These are phyloP conservation scores for Strix uralensis DNA, from an alignment of 2,113 vertebrate species.

Conservation along the genomic window DNA sequence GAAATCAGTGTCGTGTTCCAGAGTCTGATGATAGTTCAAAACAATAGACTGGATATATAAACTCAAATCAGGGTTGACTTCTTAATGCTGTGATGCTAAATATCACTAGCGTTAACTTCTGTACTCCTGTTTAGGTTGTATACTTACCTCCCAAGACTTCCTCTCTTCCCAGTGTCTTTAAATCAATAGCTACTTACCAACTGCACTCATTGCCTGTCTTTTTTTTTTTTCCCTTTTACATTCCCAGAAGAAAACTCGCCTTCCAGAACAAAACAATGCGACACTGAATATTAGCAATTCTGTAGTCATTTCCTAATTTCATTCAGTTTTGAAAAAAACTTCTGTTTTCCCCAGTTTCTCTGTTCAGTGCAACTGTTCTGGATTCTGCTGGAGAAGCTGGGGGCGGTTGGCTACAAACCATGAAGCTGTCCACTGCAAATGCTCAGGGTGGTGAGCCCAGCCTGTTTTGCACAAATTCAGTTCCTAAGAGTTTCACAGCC, in stretches of 20 bases:
- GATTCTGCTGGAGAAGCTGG: background rate
- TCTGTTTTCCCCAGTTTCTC: background rate
- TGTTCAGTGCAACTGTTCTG: background rate
- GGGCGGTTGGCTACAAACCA: background rate
- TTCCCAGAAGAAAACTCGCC: background rate
- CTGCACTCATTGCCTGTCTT: background rate
- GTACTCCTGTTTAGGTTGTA: background rate
- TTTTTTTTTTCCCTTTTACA: rapidly evolving
- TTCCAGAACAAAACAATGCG: background rate
- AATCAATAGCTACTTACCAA: background rate
- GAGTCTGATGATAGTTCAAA: background rate
- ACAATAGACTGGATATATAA: background rate
- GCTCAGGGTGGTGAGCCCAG: background rate
- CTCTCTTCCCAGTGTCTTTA: background rate
- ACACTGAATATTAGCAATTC: background rate
- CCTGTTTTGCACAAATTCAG: background rate
- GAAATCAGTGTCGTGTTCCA: background rate
- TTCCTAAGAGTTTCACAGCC: background rate
- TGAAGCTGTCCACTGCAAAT: background rate
- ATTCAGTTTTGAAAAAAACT: background rate
- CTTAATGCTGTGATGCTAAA: background rate
- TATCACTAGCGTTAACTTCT: background rate
- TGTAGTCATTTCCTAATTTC: background rate
- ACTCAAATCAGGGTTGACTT: background rate
- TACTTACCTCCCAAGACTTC: background rate